Conservation (phyloP, 2,888 invertebrate species). For the Philopedon plagiatum region DNA sequence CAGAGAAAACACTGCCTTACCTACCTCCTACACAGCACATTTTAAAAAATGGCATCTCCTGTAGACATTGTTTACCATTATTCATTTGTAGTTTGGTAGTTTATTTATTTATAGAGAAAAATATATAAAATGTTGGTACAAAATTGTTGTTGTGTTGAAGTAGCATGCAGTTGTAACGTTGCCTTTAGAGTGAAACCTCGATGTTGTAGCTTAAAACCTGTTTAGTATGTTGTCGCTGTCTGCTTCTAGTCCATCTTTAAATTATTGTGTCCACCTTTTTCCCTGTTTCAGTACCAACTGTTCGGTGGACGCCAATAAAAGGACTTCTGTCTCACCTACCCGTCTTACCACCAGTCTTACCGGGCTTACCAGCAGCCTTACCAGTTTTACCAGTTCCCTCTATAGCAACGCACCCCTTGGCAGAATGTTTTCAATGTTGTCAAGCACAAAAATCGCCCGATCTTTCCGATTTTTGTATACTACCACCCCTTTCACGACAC, state of each 20-base stretch:
- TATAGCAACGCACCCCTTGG: constrained; percentile 22
- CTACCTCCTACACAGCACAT: too few species aligned
- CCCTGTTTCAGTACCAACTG: constrained; percentile 69
- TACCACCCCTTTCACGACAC: constrained; percentile 1
- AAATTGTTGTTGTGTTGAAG: not conserved
- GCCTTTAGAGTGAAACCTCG: not conserved
- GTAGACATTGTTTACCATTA: not conserved
- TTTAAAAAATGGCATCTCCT: not conserved
- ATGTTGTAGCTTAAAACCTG: not conserved
- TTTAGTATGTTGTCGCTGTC: not conserved
- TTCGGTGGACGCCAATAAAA: constrained; percentile 69
- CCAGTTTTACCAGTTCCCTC: constrained; percentile 14
- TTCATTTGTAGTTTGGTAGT: not conserved
- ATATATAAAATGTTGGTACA: not conserved
- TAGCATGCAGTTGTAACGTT: not conserved
- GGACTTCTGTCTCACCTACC: constrained; percentile 59
- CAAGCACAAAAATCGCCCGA: constrained; percentile 8
- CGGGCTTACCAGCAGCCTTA: not conserved
- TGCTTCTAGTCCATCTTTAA: constrained; percentile 1
- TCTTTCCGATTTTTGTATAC: constrained; percentile 18
- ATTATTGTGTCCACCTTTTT: constrained; percentile 55
- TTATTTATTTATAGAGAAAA: constrained; percentile 13
- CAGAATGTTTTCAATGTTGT: constrained; percentile 29
- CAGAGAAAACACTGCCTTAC: too few species aligned
- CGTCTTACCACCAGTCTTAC: constrained; percentile 34